These are phyloP conservation scores for Kryptolebias ocellatus DNA, from an alignment of 2,797 vertebrate species.

Conservation along the genomic window DNA sequence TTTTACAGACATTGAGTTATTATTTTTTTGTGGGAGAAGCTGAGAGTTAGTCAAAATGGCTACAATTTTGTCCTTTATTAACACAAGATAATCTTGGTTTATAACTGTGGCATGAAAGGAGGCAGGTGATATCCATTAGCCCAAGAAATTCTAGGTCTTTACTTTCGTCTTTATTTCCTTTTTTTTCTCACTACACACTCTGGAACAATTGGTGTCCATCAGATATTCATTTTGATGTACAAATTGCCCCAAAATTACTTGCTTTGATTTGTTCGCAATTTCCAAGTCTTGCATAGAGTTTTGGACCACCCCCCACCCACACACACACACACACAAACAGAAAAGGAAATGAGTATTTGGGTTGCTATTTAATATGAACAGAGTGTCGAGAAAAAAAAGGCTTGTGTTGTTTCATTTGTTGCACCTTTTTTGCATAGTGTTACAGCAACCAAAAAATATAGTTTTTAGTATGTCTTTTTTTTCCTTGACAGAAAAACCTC, in stretches of 20 bases:
- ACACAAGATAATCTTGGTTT: too few relatives aligned
- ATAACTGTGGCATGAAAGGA: too few relatives aligned
- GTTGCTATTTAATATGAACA: slow-evolving; percentile 20
- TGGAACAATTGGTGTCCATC: slow-evolving; percentile 31
- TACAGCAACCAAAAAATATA: too few relatives aligned
- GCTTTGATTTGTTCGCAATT: slow-evolving; percentile 45
- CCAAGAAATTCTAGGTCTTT: not conserved
- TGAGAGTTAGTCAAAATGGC: too few relatives aligned
- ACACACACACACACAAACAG: too few relatives aligned
- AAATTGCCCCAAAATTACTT: slow-evolving; percentile 17
- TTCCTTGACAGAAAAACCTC: too few relatives aligned
- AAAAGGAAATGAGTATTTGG: not conserved
- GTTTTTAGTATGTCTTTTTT: too few relatives aligned
- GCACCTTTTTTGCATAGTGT: not conserved
- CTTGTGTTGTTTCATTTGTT: not conserved
- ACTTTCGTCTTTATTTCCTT: not conserved
- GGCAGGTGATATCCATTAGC: too few relatives aligned
- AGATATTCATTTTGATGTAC: slow-evolving; percentile 39
- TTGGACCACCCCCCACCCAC: too few relatives aligned
- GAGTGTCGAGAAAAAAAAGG: slow-evolving; percentile 13
- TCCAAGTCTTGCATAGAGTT: slow-evolving; percentile 6
- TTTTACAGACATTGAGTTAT: too few relatives aligned
- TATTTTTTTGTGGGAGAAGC: too few relatives aligned
- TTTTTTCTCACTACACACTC: slow-evolving; percentile 34
- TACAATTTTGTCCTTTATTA: too few relatives aligned